Evolutionary conservation across 2,888 invertebrate species (phyloP).

Genomic region (Chloroclystis v-ata): DNA sequence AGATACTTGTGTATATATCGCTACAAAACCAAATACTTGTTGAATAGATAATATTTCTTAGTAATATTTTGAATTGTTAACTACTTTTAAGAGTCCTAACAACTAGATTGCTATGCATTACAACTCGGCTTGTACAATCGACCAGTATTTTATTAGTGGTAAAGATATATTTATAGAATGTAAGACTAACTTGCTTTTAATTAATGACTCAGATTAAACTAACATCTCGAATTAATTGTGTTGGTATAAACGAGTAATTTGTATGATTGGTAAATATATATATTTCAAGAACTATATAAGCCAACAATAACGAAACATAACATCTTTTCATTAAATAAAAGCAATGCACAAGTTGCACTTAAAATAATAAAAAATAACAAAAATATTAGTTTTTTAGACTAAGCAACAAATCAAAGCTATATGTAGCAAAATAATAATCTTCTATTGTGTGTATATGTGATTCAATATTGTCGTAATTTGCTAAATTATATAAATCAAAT

Average conservation of each 20-base stretch:
- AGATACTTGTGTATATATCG: slow-evolving; percentile 42
- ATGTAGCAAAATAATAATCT: slow-evolving; percentile 38
- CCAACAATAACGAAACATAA: neutral
- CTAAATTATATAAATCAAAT: slow-evolving; percentile 26
- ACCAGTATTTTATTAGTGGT: slow-evolving; percentile 46
- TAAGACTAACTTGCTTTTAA: slow-evolving; percentile 21
- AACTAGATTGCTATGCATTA: slow-evolving; percentile 46
- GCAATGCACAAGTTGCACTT: slow-evolving; percentile 14
- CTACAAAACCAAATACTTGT: slow-evolving; percentile 29
- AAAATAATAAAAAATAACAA: slow-evolving; percentile 27
- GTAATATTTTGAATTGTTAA: slow-evolving; percentile 68
- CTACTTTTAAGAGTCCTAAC: slow-evolving; percentile 67
- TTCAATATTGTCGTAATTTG: slow-evolving; percentile 34
- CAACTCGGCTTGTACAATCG: slow-evolving; percentile 49
- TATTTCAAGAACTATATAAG: neutral
- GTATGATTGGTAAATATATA: no score
- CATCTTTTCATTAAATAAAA: slow-evolving; percentile 21
- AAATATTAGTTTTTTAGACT: slow-evolving; percentile 25
- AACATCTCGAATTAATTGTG: neutral
- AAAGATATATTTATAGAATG: slow-evolving; percentile 14
- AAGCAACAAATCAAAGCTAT: slow-evolving; percentile 42
- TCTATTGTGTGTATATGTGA: slow-evolving; percentile 40
- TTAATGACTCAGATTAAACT: slow-evolving; percentile 8
- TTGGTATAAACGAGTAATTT: no score
- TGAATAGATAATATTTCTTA: slow-evolving; percentile 53